These are phyloP conservation scores for Kryptolebias ocellatus DNA, from an alignment of 2,797 vertebrate genomes.

Conservation along the genomic window DNA sequence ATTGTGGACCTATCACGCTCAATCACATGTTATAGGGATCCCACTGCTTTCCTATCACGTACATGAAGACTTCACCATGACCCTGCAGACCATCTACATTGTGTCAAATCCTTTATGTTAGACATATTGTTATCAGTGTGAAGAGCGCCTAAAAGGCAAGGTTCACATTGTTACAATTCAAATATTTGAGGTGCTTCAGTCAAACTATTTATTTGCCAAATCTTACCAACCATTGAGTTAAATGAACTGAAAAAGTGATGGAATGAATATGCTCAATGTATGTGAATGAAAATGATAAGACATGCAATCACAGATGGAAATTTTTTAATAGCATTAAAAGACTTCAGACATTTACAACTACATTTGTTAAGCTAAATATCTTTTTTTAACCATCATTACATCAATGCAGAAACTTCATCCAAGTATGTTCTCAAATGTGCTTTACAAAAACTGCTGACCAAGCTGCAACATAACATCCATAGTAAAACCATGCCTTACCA, in stretches of 20 bases:
- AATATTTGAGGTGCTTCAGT: neutral
- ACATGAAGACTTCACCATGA: no score
- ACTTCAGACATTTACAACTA: neutral
- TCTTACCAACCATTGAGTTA: neutral
- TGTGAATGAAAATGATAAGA: neutral
- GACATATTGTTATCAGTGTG: no score
- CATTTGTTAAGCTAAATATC: neutral
- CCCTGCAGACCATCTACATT: no score
- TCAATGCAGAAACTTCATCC: neutral
- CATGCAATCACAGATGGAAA: neutral
- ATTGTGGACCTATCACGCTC: no score
- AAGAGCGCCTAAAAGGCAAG: neutral
- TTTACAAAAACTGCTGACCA: neutral
- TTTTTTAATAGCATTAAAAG: neutral
- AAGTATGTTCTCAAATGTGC: neutral
- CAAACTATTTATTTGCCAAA: conserved; percentile 4
- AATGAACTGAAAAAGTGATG: neutral
- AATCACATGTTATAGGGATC: no score
- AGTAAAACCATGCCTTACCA: conserved; percentile 1
- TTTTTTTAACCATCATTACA: neutral
- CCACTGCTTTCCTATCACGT: no score
- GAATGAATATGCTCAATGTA: no score
- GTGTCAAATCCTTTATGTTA: no score
- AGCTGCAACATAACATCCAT: neutral
- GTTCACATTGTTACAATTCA: neutral